These are phyloP conservation scores for Eretmochelys imbricata DNA, from an alignment of 2,113 vertebrate species.

Conservation along the genomic window DNA sequence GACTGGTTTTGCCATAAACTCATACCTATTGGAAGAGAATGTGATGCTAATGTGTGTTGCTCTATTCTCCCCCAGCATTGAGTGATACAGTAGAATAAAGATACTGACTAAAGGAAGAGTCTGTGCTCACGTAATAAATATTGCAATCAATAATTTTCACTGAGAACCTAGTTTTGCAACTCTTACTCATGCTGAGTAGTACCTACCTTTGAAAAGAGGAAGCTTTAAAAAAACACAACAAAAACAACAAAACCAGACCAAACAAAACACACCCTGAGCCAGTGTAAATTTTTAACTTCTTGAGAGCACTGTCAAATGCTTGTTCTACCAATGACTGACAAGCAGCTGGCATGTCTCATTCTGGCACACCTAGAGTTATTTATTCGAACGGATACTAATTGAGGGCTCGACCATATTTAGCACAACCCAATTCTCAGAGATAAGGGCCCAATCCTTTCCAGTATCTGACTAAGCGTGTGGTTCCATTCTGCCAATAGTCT, in stretches of 20 bases:
- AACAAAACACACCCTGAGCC: neutral
- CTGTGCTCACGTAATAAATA: neutral
- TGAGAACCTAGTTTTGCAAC: neutral
- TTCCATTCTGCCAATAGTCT: neutral
- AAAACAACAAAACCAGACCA: neutral
- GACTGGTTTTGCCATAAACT: neutral
- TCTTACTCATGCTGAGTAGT: neutral
- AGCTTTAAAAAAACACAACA: neutral
- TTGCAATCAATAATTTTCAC: neutral
- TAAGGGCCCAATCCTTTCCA: neutral
- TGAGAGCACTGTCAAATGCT: neutral
- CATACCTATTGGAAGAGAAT: neutral
- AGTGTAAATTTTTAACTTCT: neutral
- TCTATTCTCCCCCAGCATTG: neutral
- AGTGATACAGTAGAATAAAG: neutral
- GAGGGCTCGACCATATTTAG: neutral
- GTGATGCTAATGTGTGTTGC: neutral
- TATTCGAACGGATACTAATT: neutral
- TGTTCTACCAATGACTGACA: neutral
- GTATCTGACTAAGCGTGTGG: neutral
- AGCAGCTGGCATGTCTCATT: neutral
- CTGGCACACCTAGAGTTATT: neutral
- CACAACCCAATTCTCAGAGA: neutral
- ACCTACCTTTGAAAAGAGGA: neutral
- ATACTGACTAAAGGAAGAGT: neutral